Conservation (phyloP, 2,888 invertebrate genomes). For the Acrocyrtus sp. region DNA sequence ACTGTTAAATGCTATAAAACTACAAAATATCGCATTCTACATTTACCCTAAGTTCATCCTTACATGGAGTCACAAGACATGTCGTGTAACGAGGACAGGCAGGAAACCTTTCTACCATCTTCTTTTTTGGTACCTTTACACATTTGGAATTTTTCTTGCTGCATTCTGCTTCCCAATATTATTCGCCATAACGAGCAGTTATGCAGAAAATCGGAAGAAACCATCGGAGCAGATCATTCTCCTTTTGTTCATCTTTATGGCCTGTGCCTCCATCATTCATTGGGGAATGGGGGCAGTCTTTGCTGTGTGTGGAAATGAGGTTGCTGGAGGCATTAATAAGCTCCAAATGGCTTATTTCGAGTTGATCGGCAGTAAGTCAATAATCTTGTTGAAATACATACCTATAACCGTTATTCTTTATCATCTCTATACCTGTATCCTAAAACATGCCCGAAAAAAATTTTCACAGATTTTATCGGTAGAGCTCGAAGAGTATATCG, state of each 20-base stretch:
- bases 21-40: background rate
- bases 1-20: background rate
- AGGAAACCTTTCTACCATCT: background rate
- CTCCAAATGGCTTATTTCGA: background rate
- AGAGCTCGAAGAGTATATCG: too few species aligned
- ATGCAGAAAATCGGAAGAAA: background rate
- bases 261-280: background rate
- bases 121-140: background rate
- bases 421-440: too few species aligned
- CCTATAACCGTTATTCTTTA: too few species aligned
- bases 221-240: background rate
- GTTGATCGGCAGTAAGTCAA: background rate
- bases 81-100: background rate
- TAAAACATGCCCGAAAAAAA: too few species aligned
- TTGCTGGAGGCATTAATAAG: constrained; percentile 6
- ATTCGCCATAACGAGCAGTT: background rate
- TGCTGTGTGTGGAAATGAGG: background rate
- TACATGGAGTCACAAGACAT: background rate
- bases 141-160: background rate
- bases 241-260: background rate
- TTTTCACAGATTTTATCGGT: background rate
- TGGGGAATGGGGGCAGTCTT: constrained; percentile 14
- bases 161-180: constrained; percentile 9
- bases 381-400: too few species aligned
- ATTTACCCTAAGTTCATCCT: constrained; percentile 9